These are phyloP conservation scores for Drosophila bocki DNA, from an alignment of 1,140 invertebrate species.

Conservation along the genomic window DNA sequence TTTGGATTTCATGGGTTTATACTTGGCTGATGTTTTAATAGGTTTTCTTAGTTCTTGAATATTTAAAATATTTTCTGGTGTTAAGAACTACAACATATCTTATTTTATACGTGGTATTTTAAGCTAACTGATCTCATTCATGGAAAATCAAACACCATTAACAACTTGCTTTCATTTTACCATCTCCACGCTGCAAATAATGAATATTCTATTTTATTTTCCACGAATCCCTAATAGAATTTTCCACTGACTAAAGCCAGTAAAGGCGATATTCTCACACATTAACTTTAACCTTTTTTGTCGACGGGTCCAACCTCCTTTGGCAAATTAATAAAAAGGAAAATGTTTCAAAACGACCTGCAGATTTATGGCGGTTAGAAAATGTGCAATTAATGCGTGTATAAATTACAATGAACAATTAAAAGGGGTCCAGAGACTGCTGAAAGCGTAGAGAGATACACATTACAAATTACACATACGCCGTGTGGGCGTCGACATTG, in stretches of 20 bases:
- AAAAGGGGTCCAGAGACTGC: constrained; percentile 23
- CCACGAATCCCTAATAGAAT: constrained; percentile 42
- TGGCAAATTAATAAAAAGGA: constrained; percentile 47
- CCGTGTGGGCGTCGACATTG: constrained; percentile 61
- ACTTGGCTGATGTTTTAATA: not conserved
- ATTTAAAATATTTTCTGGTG: not conserved
- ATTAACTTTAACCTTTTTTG: constrained; percentile 35
- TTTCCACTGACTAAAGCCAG: not conserved
- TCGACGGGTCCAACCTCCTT: constrained; percentile 29
- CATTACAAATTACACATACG: constrained; percentile 53
- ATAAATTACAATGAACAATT: constrained; percentile 57
- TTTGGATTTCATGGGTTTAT: not conserved
- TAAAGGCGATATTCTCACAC: constrained; percentile 34
- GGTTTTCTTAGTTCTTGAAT: not conserved
- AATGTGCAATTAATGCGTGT: constrained; percentile 64
- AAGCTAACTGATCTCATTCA: not conserved
- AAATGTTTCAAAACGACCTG: constrained; percentile 46
- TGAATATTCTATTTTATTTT: constrained; percentile 28
- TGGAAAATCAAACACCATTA: not conserved
- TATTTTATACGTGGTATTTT: too few species aligned
- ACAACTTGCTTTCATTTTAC: not conserved
- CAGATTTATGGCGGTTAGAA: constrained; percentile 62
- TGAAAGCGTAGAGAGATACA: constrained; percentile 12
- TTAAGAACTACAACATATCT: not conserved
- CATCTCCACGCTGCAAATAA: not conserved